These are phyloP conservation scores for Salvator merianae DNA, from an alignment of 2,113 vertebrate genomes.

Conservation along the genomic window DNA sequence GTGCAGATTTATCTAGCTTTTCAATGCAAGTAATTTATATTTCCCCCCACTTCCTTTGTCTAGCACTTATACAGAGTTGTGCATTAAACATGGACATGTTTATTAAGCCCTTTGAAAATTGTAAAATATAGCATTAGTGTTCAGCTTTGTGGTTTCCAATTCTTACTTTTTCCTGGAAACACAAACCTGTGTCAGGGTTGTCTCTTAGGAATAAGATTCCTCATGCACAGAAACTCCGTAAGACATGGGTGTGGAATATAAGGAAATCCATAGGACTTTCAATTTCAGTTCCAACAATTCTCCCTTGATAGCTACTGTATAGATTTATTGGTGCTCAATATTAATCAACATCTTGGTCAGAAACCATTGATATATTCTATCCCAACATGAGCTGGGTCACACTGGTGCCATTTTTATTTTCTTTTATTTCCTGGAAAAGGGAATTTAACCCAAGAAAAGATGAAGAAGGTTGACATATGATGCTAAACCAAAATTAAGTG, in stretches of 20 bases:
- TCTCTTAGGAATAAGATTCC: not conserved
- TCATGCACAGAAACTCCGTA: not conserved
- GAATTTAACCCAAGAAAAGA: not conserved
- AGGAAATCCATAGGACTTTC: not conserved
- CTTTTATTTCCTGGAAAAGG: not conserved
- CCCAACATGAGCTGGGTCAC: not conserved
- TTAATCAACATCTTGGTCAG: not conserved
- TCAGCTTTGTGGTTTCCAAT: not conserved
- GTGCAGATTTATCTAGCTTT: not conserved
- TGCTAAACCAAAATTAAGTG: no score
- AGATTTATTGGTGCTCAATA: not conserved
- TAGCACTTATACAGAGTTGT: not conserved
- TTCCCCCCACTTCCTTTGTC: not conserved
- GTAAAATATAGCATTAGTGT: not conserved
- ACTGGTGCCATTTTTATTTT: not conserved
- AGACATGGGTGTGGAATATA: not conserved
- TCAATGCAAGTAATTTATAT: not conserved
- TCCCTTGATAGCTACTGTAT: no score
- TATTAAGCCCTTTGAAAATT: conserved; percentile 1
- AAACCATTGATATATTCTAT: not conserved
- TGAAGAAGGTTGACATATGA: not conserved
- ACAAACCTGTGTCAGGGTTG: not conserved
- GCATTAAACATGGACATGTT: not conserved
- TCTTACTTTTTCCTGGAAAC: not conserved
- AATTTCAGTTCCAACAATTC: no score